Evolutionary conservation across 2,888 invertebrate species (phyloP).

Genomic region (Conus canariensis): DNA sequence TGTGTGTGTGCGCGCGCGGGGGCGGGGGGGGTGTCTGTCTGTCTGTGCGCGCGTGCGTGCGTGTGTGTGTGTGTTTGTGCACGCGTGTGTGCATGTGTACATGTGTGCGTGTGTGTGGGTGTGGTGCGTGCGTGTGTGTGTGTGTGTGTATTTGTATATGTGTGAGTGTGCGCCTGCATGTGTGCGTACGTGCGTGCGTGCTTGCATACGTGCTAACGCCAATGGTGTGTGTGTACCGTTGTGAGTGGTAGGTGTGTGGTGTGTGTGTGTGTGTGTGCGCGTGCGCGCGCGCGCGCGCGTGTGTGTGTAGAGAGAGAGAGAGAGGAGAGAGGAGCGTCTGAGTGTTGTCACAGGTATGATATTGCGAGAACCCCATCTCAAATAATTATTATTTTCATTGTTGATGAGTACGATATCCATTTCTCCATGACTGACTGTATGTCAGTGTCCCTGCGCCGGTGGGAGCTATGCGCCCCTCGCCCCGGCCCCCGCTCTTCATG

Average conservation of each 20-base stretch:
- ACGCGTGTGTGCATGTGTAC: background rate
- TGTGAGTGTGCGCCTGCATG: background rate
- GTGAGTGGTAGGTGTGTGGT: background rate
- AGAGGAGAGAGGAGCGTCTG: too few species aligned
- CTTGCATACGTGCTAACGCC: background rate
- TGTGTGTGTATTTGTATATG: background rate
- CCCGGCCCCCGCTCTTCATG: too few species aligned
- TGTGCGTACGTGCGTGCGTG: background rate
- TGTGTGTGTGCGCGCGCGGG: background rate
- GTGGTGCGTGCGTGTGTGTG: background rate
- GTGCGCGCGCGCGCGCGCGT: too few species aligned
- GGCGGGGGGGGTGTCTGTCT: background rate
- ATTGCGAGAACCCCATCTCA: too few species aligned
- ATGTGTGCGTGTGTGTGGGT: background rate
- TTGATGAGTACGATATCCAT: too few species aligned
- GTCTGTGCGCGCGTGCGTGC: background rate
- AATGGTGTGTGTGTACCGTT: background rate
- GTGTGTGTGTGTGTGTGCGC: too few species aligned
- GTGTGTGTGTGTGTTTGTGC: background rate
- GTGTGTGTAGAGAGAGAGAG: too few species aligned
- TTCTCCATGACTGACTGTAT: too few species aligned
- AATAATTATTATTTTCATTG: too few species aligned
- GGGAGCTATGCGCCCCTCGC: too few species aligned
- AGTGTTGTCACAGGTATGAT: too few species aligned
- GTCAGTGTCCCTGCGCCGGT: too few species aligned